A percentile compares a stretch with the other conserved stretches of the same genome.
phyloP scores from a whole-genome alignment of 2,797 vertebrate species.

The Periparus ater region DNA sequence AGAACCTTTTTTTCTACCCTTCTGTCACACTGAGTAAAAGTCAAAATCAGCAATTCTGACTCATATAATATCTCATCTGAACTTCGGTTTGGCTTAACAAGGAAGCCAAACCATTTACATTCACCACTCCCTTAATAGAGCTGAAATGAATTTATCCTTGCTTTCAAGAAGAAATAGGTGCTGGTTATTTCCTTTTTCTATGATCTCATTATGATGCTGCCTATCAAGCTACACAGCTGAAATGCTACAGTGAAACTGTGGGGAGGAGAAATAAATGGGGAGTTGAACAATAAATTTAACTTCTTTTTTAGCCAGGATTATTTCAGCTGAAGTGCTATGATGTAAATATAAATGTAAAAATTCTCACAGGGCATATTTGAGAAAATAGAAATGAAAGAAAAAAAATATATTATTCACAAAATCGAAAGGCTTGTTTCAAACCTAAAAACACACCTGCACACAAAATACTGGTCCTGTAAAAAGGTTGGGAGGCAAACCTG shows the following conservation, averaged over 20 bases:
- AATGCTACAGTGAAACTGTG: background rate
- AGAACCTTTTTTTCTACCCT: conserved; percentile 26
- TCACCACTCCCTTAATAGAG: conserved; percentile 47
- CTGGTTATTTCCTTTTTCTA: conserved; percentile 42
- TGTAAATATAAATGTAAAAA: background rate
- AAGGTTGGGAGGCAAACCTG: background rate
- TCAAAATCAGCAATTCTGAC: conserved; percentile 66
- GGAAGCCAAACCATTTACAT: conserved; percentile 43
- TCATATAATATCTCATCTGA: conserved; percentile 56
- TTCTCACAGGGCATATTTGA: background rate
- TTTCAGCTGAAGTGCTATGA: background rate
- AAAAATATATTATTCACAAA: background rate
- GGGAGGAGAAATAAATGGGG: background rate
- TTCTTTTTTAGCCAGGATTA: background rate
- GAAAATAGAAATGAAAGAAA: background rate
- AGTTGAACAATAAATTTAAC: conserved; percentile 40
- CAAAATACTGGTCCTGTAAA: conserved; percentile 19
- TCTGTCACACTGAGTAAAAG: conserved; percentile 47
- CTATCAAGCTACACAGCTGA: conserved; percentile 10
- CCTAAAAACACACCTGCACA: background rate
- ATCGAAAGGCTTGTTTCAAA: background rate
- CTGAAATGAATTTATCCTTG: conserved; percentile 51
- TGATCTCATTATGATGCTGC: conserved; percentile 60
- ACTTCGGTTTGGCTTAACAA: conserved; percentile 52
- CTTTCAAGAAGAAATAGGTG: conserved; percentile 65